phyloP scores from a whole-genome alignment of 2,797 vertebrate species.

The Enteromius radiatus region DNA sequence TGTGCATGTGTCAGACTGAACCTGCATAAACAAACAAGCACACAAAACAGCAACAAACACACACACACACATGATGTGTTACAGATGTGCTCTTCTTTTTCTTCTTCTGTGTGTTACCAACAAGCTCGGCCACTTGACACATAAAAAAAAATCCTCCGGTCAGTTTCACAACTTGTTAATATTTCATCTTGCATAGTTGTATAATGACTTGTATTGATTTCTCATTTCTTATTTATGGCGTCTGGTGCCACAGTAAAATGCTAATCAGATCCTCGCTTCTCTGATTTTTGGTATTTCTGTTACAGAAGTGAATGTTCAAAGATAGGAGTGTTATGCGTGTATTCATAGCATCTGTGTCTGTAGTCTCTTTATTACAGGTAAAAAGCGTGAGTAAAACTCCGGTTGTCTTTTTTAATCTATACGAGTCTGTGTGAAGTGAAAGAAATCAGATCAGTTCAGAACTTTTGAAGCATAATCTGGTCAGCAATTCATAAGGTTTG shows the following conservation, averaged over 20 bases:
- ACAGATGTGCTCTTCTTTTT: constrained; percentile 23
- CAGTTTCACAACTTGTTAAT: constrained; percentile 79
- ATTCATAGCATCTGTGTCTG: background rate
- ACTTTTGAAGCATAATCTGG: constrained; percentile 77
- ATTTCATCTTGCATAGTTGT: constrained; percentile 76
- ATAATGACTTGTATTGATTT: constrained; percentile 80
- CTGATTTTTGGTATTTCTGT: constrained; percentile 61
- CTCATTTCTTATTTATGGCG: constrained; percentile 80
- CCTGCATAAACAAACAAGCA: background rate
- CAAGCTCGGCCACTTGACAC: constrained; percentile 63
- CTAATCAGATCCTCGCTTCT: constrained; percentile 67
- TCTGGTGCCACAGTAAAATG: constrained; percentile 74
- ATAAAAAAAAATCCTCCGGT: constrained; percentile 69
- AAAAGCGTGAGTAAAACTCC: background rate
- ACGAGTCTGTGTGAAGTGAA: constrained; percentile 34
- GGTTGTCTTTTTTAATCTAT: constrained; percentile 19
- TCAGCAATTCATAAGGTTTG: constrained; percentile 79
- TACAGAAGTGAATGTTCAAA: background rate
- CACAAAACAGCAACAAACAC: background rate
- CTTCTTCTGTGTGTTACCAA: constrained; percentile 66
- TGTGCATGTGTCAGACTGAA: background rate
- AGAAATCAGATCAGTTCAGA: constrained; percentile 64
- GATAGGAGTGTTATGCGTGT: background rate
- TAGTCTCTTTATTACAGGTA: background rate
- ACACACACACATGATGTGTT: background rate